These are phyloP conservation scores for Heteromyza rotundicornis DNA, from an alignment of 2,888 invertebrate species.

Conservation along the genomic window DNA sequence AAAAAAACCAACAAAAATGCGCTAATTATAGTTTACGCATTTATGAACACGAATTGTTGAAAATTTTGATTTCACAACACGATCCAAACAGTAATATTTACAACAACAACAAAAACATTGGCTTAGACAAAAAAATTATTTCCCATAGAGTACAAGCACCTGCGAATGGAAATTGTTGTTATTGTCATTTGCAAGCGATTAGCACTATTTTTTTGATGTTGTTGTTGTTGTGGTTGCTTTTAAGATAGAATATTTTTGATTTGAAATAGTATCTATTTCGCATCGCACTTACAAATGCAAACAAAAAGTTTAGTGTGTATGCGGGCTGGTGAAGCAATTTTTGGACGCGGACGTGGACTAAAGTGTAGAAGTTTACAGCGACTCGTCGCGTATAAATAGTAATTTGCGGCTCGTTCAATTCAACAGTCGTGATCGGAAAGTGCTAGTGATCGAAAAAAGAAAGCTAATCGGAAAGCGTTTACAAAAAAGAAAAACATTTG, in stretches of 20 bases:
- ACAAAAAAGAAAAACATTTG: background rate
- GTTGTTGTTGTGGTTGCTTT: too few species aligned
- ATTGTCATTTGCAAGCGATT: constrained; percentile 8
- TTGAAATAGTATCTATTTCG: too few species aligned
- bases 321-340: background rate
- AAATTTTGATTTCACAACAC: too few species aligned
- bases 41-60: constrained; percentile 39
- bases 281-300: background rate
- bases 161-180: background rate
- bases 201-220: constrained; percentile 9
- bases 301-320: background rate
- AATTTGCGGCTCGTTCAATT: background rate
- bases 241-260: background rate
- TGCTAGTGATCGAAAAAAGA: background rate
- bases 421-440: background rate
- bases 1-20: too few species aligned
- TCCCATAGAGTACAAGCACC: background rate
- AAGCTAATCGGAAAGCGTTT: background rate
- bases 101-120: background rate
- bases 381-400: constrained; percentile 16
- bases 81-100: background rate
- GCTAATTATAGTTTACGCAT: constrained; percentile 53
- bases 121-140: background rate
- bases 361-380: background rate
- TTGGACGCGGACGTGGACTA: too few species aligned